Evolutionary conservation across 2,888 invertebrate genomes (phyloP), one percentile per base, ranked within the genome.

Genomic region (Xylophagus ater): DNA sequence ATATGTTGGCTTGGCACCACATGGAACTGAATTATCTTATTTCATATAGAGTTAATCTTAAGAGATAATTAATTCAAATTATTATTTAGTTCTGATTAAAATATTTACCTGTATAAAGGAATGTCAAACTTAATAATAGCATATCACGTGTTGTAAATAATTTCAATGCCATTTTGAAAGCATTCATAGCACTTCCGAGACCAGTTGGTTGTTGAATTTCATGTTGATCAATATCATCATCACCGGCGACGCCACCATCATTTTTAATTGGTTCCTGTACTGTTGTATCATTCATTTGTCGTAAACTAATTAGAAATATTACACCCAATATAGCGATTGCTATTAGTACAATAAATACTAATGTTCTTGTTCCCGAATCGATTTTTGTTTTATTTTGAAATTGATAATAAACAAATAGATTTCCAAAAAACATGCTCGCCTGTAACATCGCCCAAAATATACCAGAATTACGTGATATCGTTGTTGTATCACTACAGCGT

Each of bases 391-490:
- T 76, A 35, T 84, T 85, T 70, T 79, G 79, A 67, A 98, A 93
- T 60, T 83, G 78, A 59, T 86, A 84, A 66, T 79, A 94, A 17
- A 96, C 90, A 68, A 94, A 96, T 20, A 93, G 69, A 59, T 98
- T 98, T 38, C 97, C 97, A 58, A 88, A 80, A 63, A 96, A 82
- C 69, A 94, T 77, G 57, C 96, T 96, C 69, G 81, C 81, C 62
- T 96, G 94, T 47, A 94, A 71, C 67, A 97, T 76, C 1, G 94
- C 94, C 96, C 96, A 97, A 64, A 97, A 97, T 33, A 97, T 72
- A 9, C 96, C 94, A 9, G 92, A 89, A 66, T 97, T 94, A 50
- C 94, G 73, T 7, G 89, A 83, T 58, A 96, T 90, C 1, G 89
- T 94, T 1, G 79, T 75, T 0, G 76, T 67, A 49, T 83, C 80